phyloP scores from a whole-genome alignment of 1,140 invertebrate genomes.

The Drosophila ercepeae region DNA sequence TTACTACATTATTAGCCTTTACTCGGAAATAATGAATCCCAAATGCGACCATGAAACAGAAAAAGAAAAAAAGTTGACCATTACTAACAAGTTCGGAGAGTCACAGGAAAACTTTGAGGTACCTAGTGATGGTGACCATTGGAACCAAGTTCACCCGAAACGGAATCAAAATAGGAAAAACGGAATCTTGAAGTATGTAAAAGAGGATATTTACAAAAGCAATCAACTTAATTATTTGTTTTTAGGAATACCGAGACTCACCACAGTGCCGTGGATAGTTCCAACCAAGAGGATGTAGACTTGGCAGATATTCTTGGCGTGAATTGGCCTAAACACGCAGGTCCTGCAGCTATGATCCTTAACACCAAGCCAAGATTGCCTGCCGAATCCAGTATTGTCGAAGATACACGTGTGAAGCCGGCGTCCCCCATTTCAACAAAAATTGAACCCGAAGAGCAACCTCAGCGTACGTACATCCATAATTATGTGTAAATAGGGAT shows the following conservation, averaged over 20 bases:
- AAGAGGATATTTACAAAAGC: background rate
- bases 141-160: conserved; percentile 10
- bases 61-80: conserved; percentile 39
- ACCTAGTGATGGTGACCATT: conserved; percentile 17
- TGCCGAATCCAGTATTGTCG: background rate
- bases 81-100: conserved; percentile 23
- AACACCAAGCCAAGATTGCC: conserved; percentile 37
- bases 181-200: conserved; percentile 27
- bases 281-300: conserved; percentile 54
- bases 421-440: conserved; percentile 4
- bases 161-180: conserved; percentile 27
- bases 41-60: conserved; percentile 35
- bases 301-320: conserved; percentile 80
- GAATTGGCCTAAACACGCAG: conserved; percentile 70
- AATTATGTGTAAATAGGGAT: background rate
- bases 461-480: conserved; percentile 12
- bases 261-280: conserved; percentile 40
- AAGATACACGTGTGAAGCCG: conserved; percentile 3
- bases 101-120: conserved; percentile 32
- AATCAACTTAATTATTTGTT: background rate
- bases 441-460: conserved; percentile 14
- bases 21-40: conserved; percentile 32
- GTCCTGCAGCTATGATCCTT: conserved; percentile 47
- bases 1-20: too few species aligned
- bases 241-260: conserved; percentile 22